Evolutionary conservation across 2,113 vertebrate species (phyloP).

Genomic region (Calidris pugnax): DNA sequence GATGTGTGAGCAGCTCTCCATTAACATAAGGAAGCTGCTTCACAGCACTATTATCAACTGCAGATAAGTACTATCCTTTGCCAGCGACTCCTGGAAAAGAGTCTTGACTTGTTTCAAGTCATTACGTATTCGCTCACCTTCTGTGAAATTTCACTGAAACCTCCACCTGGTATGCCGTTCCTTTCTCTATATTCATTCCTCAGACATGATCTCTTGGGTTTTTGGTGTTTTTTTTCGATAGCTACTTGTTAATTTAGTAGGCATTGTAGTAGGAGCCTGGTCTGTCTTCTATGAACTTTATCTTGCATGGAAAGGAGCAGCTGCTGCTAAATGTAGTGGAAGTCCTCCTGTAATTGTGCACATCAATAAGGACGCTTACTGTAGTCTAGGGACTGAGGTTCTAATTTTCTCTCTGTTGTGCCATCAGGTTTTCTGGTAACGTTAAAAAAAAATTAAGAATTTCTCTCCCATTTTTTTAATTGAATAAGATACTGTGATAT

Average conservation of each 20-base stretch:
- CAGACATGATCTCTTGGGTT: neutral
- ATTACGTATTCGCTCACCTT: neutral
- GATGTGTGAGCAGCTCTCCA: neutral
- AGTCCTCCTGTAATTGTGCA: neutral
- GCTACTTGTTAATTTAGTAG: neutral
- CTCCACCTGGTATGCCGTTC: neutral
- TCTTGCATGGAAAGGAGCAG: neutral
- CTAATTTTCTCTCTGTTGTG: neutral
- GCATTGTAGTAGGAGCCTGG: neutral
- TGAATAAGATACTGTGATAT: rapidly evolving
- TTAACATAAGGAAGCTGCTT: neutral
- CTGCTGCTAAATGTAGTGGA: neutral
- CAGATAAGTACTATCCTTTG: neutral
- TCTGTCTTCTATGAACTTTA: neutral
- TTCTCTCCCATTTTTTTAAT: neutral
- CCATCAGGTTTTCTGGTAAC: neutral
- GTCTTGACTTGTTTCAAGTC: neutral
- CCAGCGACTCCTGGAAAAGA: neutral
- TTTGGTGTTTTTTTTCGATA: neutral
- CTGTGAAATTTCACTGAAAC: neutral
- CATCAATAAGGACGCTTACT: neutral
- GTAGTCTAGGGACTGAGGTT: neutral
- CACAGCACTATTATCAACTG: neutral
- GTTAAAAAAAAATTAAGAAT: neutral
- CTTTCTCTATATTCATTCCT: neutral